These are phyloP conservation scores for Tapirus indicus DNA, from an alignment of 2,797 vertebrate genomes.

Conservation along the genomic window DNA sequence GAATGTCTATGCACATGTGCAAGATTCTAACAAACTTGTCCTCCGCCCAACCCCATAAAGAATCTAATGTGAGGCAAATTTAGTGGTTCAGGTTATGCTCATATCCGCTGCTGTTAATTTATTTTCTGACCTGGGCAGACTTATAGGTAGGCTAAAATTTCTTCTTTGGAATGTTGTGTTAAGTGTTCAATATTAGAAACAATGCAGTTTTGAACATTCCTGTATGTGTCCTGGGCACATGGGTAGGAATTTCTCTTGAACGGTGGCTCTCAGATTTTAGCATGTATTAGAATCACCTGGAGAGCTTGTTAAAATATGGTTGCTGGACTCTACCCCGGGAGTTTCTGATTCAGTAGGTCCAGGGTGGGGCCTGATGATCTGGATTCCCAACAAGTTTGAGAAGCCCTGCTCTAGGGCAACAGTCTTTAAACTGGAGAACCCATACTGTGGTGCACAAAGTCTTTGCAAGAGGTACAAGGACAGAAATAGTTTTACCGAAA, in stretches of 20 bases:
- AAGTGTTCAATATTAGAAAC: background rate
- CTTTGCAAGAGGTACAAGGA: background rate
- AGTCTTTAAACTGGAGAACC: background rate
- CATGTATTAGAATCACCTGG: background rate
- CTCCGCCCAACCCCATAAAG: background rate
- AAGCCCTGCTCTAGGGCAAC: background rate
- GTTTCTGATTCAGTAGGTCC: background rate
- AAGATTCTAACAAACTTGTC: background rate
- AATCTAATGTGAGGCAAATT: background rate
- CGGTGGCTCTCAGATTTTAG: background rate
- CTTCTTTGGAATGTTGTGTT: background rate
- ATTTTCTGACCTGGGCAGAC: background rate
- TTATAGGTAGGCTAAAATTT: background rate
- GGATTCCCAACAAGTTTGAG: background rate
- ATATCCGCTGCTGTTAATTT: background rate
- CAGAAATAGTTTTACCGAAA: background rate
- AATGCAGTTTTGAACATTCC: background rate
- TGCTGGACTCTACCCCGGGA: background rate
- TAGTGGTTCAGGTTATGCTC: background rate
- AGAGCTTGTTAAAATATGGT: background rate
- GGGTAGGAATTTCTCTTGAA: background rate
- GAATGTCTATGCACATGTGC: fast-evolving
- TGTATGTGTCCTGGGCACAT: background rate
- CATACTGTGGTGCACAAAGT: too few species aligned
- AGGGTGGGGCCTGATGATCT: background rate